phyloP scores from a whole-genome alignment of 2,888 invertebrate genomes.

The Abrostola triplasia region DNA sequence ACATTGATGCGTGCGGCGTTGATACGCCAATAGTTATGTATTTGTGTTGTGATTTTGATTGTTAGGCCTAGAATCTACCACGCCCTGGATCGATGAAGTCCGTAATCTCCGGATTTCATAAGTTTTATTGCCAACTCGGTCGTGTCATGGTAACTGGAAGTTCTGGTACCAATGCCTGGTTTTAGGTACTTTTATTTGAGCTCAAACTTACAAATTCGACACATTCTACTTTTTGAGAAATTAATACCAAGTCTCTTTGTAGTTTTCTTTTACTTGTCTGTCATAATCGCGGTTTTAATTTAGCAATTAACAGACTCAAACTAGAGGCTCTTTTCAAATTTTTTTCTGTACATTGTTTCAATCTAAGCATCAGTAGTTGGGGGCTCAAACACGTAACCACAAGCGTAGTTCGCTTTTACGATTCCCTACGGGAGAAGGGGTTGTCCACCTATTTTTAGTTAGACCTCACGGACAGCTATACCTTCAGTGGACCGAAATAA shows the following conservation, averaged over 20 bases:
- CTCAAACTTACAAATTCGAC: too few relatives aligned
- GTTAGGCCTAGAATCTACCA: conserved; percentile 34
- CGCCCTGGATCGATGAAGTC: conserved; percentile 24
- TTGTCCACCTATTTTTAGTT: conserved; percentile 20
- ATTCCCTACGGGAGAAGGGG: background rate
- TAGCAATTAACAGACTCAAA: too few relatives aligned
- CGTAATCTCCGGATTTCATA: too few relatives aligned
- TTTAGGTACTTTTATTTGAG: too few relatives aligned
- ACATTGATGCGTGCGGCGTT: conserved; percentile 67
- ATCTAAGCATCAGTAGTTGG: background rate
- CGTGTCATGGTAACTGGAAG: background rate
- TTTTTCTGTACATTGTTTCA: too few relatives aligned
- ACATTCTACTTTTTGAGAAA: too few relatives aligned
- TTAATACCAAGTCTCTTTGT: too few relatives aligned
- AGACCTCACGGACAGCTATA: conserved; percentile 6
- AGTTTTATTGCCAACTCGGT: background rate
- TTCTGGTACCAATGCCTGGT: too few relatives aligned
- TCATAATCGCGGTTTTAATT: too few relatives aligned
- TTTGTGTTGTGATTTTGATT: conserved; percentile 55
- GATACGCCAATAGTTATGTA: conserved; percentile 71
- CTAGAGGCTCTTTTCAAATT: too few relatives aligned
- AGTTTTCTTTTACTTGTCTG: too few relatives aligned
- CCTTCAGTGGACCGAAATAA: conserved; percentile 23
- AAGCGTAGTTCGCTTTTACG: background rate
- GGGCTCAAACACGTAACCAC: background rate